These are phyloP conservation scores for Apomyelois bistriatella DNA, from an alignment of 2,888 invertebrate species.

Conservation along the genomic window DNA sequence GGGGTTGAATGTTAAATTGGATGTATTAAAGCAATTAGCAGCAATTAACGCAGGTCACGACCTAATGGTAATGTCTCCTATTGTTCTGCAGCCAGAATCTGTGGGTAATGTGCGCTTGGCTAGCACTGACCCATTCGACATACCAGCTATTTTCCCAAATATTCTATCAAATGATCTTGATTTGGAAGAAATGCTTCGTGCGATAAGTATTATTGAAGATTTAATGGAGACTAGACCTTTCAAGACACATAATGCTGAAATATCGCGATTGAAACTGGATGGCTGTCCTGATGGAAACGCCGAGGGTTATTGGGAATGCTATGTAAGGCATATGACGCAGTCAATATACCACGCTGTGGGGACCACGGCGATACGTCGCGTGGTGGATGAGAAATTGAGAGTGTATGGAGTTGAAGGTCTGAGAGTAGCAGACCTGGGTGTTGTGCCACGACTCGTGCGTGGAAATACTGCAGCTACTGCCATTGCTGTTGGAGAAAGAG, in stretches of 20 bases:
- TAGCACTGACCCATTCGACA: constrained; percentile 33
- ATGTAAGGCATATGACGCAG: constrained; percentile 48
- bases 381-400: constrained; percentile 42
- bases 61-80: constrained; percentile 36
- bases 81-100: constrained; percentile 44
- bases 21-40: constrained; percentile 34
- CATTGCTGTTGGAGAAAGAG: constrained; percentile 50
- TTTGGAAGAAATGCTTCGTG: constrained; percentile 36
- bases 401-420: constrained; percentile 42
- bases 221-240: constrained; percentile 33
- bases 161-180: constrained; percentile 44
- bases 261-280: constrained; percentile 33
- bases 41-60: constrained; percentile 32
- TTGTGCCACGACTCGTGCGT: constrained; percentile 37
- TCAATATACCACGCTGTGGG: constrained; percentile 50
- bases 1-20: constrained; percentile 24
- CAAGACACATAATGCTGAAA: constrained; percentile 28
- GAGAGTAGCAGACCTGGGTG: constrained; percentile 47
- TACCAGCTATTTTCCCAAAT: constrained; percentile 46
- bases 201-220: constrained; percentile 40
- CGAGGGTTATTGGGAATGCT: constrained; percentile 50
- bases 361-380: constrained; percentile 42
- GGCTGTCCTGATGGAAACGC: constrained; percentile 33
- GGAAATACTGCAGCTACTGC: constrained; percentile 49
- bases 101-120: constrained; percentile 43